Conservation (phyloP, 2,888 invertebrate genomes). For the Nymphalis c-album region DNA sequence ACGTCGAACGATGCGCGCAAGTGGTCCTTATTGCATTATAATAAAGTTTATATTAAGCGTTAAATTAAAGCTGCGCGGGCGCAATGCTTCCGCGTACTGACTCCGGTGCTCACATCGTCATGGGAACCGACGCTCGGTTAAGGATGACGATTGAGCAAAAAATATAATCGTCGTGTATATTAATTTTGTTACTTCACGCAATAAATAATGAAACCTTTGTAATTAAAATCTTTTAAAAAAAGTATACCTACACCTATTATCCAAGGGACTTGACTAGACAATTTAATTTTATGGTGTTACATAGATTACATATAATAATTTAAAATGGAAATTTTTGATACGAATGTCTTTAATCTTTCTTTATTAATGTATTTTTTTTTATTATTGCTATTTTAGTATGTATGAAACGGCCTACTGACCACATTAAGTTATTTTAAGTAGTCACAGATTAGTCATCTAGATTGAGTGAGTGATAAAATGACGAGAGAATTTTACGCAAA, state of each 20-base stretch:
- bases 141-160: slow-evolving; percentile 46
- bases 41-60: slow-evolving; percentile 43
- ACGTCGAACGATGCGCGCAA: slow-evolving; percentile 15
- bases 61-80: slow-evolving; percentile 6
- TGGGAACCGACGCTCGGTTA: slow-evolving; percentile 60
- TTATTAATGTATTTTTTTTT: too few species aligned
- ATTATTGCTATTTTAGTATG: too few species aligned
- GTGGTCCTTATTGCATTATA: slow-evolving; percentile 37
- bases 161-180: slow-evolving; percentile 22
- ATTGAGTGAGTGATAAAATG: too few species aligned
- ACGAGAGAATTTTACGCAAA: too few species aligned
- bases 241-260: not conserved
- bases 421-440: too few species aligned
- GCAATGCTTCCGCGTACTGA: slow-evolving; percentile 57
- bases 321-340: too few species aligned
- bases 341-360: too few species aligned
- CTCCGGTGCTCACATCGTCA: slow-evolving; percentile 67
- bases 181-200: slow-evolving; percentile 19
- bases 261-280: not conserved
- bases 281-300: not conserved
- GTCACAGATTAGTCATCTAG: too few species aligned
- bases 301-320: not conserved
- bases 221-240: slow-evolving; percentile 2
- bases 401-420: too few species aligned
- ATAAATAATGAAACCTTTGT: not conserved